Evolutionary conservation across 2,113 vertebrate genomes (phyloP).

Genomic region (Nesoenas mayeri): DNA sequence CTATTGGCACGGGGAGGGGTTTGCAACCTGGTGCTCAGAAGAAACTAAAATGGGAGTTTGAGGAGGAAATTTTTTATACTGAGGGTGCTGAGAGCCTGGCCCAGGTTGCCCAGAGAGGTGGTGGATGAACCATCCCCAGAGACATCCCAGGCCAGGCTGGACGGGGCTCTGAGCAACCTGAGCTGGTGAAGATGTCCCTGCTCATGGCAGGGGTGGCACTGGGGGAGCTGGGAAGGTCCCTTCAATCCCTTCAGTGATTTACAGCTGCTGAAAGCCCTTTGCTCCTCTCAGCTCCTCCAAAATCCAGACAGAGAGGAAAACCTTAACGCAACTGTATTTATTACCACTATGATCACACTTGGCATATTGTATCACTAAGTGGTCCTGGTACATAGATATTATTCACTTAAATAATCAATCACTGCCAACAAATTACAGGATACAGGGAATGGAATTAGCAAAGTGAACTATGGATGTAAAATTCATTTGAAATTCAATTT

Average conservation of each 20-base stretch:
- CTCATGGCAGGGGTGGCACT: too few species aligned
- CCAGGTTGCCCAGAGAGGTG: too few species aligned
- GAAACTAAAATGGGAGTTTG: neutral
- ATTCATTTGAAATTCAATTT: conserved; percentile 73
- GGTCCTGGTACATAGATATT: conserved; percentile 51
- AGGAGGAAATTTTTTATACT: too few species aligned
- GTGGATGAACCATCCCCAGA: too few species aligned
- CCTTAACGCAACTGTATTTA: neutral
- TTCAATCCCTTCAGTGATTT: too few species aligned
- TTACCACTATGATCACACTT: neutral
- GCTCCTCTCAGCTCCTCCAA: neutral
- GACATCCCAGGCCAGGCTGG: too few species aligned
- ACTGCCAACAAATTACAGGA: conserved; percentile 71
- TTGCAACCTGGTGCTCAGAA: neutral
- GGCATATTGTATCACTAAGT: conserved; percentile 18
- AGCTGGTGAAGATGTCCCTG: too few species aligned
- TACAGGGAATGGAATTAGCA: conserved; percentile 63
- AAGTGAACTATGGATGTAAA: conserved; percentile 64
- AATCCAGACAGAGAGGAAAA: neutral
- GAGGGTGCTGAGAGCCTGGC: too few species aligned
- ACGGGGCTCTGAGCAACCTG: too few species aligned
- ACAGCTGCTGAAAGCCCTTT: neutral
- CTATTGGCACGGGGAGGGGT: too few species aligned
- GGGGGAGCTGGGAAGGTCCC: too few species aligned
- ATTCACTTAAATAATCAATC: conserved; percentile 72